Base-by-base conservation (phyloP, 2,888 invertebrate genomes). In the Eupithecia centaureata region DNA sequence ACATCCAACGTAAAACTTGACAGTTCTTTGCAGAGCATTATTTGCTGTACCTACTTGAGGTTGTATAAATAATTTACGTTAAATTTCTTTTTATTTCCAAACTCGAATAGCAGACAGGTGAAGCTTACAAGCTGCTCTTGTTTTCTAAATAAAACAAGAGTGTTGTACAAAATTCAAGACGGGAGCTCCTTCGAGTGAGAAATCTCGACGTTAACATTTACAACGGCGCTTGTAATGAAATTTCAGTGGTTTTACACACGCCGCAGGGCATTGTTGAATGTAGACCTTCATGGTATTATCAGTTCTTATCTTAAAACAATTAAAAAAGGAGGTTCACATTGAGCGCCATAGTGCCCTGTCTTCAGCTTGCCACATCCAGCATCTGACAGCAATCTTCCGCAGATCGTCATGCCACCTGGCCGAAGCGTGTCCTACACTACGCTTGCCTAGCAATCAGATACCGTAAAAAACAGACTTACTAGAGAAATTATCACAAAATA, bases 211-310 rank as follows among this genome's bases (percentile, higher is more conserved):
- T 38, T 13, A 69, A 63, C 60, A 61, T 61, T 64, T 61, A 64
- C 56, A 61, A 63, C 61, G 33, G 22, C 57, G 15, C 30, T 32
- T 52, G 58, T 68, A 61, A 65, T 68, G 52, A 68, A 65, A 58
- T 68, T 65, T 58, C 65, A 68, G 61, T 68, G 65, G 65, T 65
- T 68, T 65, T 51, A 32, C 35, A 57, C 61, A 51, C 28, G 51
- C 58, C 52, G 22, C 30, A 59, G 61, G 33, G 5, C 25, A 33
- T 38, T 12, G 10, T 32, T 18, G 42, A 42, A 10, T 42, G 42
- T 47, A 47, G 10, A 47, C 10, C 12, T 22, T 22, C 12, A 22
- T 47, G 10, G 47, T 27, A 52, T 52, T 27, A 5, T 15, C 27
- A 52, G 27, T n/a, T n/a, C n/a, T n/a, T n/a, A n/a, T n/a, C n/a